Conservation (phyloP, 2,797 vertebrate genomes). For the Coregonus suidteri region DNA sequence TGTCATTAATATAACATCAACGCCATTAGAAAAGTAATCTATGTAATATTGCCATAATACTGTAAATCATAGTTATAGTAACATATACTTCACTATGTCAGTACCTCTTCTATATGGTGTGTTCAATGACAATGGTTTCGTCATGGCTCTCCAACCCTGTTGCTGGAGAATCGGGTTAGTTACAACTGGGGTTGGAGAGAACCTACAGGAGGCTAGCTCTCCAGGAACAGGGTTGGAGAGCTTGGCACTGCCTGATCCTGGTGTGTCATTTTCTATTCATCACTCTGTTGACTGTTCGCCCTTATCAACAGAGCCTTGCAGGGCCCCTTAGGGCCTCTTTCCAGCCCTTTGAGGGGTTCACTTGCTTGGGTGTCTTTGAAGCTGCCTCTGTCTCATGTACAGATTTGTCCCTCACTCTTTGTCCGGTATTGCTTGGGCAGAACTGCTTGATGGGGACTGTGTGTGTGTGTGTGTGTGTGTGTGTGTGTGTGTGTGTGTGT, state of each 20-base stretch:
- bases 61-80: neutral
- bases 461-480: neutral
- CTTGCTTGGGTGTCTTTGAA: conserved; percentile 6
- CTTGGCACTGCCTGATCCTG: neutral
- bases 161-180: neutral
- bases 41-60: neutral
- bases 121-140: neutral
- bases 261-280: conserved; percentile 16
- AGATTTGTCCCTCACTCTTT: conserved; percentile 16
- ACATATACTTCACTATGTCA: neutral
- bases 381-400: conserved; percentile 18
- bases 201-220: too few species aligned
- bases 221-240: neutral
- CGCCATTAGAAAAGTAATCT: neutral
- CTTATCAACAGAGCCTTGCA: conserved; percentile 19
- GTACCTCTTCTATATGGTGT: neutral
- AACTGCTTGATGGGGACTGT: neutral
- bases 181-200: neutral
- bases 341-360: conserved; percentile 4
- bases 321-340: conserved; percentile 10
- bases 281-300: neutral
- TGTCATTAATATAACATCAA: neutral
- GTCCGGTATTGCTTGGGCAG: conserved; percentile 5
- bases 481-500: too few species aligned
- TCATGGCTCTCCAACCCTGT: too few species aligned